Conservation (phyloP, 2,797 vertebrate species). For the Rhynchotus rufescens region DNA sequence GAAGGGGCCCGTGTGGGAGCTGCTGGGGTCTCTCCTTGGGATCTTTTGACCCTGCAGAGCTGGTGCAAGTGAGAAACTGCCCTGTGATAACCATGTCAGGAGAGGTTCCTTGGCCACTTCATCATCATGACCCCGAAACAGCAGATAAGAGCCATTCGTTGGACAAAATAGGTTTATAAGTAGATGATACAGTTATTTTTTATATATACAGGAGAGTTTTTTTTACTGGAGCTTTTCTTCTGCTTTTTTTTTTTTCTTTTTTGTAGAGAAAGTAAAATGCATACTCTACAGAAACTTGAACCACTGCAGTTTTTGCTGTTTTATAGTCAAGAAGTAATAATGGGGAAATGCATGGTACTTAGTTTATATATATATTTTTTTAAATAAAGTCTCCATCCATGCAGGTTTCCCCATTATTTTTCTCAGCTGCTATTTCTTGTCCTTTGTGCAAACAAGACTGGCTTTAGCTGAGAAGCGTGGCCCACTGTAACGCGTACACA, state of each 20-base stretch:
- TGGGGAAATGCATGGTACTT: neutral
- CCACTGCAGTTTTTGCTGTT: neutral
- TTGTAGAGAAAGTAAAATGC: neutral
- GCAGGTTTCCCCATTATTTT: neutral
- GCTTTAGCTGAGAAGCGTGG: neutral
- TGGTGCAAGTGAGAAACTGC: fast-evolving
- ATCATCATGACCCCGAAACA: neutral
- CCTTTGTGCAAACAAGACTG: neutral
- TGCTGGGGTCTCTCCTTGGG: neutral
- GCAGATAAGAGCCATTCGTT: slow-evolving; percentile 8
- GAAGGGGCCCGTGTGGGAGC: fast-evolving
- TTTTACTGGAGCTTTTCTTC: neutral
- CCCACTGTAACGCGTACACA: neutral
- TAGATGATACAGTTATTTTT: slow-evolving; percentile 43
- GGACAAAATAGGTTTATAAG: slow-evolving; percentile 38
- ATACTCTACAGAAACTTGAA: neutral
- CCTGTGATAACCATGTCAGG: neutral
- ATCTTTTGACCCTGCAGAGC: neutral
- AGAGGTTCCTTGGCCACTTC: neutral
- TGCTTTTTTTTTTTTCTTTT: neutral
- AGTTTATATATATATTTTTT: neutral
- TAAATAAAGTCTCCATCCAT: neutral
- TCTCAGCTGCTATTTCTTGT: neutral
- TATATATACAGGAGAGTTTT: neutral
- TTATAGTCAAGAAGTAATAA: neutral